Percentiles rank a stretch among this genome's conserved stretches.
These are phyloP conservation scores for Aratinga solstitialis DNA, from an alignment of 2,797 vertebrate genomes.

Conservation along the genomic window DNA sequence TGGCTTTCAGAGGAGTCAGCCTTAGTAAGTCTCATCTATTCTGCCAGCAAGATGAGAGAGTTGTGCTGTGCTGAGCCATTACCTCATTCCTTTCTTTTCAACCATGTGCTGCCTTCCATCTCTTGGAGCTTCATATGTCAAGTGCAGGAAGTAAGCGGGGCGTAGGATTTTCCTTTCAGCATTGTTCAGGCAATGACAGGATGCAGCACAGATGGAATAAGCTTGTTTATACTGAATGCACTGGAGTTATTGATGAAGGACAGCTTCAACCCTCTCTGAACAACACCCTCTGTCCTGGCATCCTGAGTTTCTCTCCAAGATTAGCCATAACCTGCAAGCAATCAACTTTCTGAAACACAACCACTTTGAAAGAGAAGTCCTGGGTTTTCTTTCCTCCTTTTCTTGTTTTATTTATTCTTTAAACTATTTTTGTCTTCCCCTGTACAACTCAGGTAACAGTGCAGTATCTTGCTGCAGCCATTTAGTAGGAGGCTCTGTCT, in stretches of 20 bases:
- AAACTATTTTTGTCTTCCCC: not conserved
- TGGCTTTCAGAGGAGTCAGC: not conserved
- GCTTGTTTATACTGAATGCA: constrained; percentile 32
- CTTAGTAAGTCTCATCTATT: not conserved
- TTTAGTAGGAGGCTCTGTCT: not conserved
- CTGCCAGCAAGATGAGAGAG: not conserved
- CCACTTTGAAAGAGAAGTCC: not conserved
- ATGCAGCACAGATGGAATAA: constrained; percentile 65
- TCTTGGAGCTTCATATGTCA: constrained; percentile 30
- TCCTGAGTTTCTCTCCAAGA: not conserved
- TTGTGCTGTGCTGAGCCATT: not conserved
- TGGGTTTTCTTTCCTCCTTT: fast-evolving
- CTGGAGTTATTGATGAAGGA: constrained; percentile 40
- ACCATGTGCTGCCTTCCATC: constrained; percentile 26
- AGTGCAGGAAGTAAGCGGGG: constrained; percentile 51
- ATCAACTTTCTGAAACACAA: not conserved
- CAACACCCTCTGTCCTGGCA: constrained; percentile 5
- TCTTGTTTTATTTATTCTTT: not conserved
- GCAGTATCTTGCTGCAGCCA: not conserved
- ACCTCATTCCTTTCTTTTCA: constrained; percentile 13
- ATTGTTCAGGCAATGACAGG: constrained; percentile 58
- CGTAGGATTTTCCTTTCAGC: constrained; percentile 35
- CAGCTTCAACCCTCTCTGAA: constrained; percentile 9
- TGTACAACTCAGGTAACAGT: not conserved
- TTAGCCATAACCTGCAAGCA: not conserved